Evolutionary conservation across 2,888 invertebrate genomes (phyloP).

Genomic region (Peribatodes rhomboidaria): DNA sequence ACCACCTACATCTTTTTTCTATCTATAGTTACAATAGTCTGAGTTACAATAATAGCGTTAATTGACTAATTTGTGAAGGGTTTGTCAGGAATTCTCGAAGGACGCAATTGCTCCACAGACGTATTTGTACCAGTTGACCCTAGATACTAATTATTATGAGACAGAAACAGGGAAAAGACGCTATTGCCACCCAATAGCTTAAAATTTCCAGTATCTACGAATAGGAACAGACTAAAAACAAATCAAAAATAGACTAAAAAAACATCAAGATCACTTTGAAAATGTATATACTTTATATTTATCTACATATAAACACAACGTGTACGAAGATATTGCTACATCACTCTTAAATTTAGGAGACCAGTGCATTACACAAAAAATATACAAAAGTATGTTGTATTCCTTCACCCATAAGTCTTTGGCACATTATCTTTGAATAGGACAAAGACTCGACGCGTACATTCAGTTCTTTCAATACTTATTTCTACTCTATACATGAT

Average conservation of each 20-base stretch:
- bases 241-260: neutral
- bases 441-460: slow-evolving; percentile 81
- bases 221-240: no score
- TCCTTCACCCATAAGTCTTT: slow-evolving; percentile 81
- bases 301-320: slow-evolving; percentile 85
- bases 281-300: slow-evolving; percentile 80
- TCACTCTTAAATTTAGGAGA: slow-evolving; percentile 77
- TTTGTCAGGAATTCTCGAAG: no score
- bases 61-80: no score
- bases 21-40: no score
- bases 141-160: no score
- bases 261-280: slow-evolving; percentile 57
- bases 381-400: slow-evolving; percentile 64
- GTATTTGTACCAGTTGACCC: no score
- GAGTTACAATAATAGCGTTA: no score
- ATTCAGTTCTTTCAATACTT: slow-evolving; percentile 76
- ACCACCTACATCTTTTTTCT: no score
- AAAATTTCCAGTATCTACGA: no score
- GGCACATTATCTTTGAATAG: slow-evolving; percentile 85
- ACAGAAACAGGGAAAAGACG: no score
- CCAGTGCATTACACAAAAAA: slow-evolving; percentile 79
- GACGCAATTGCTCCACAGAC: no score
- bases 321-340: slow-evolving; percentile 81
- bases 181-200: no score
- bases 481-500: slow-evolving; percentile 63